These are phyloP conservation scores for Drosophila fungiperda DNA, from an alignment of 2,888 invertebrate genomes.

Conservation along the genomic window DNA sequence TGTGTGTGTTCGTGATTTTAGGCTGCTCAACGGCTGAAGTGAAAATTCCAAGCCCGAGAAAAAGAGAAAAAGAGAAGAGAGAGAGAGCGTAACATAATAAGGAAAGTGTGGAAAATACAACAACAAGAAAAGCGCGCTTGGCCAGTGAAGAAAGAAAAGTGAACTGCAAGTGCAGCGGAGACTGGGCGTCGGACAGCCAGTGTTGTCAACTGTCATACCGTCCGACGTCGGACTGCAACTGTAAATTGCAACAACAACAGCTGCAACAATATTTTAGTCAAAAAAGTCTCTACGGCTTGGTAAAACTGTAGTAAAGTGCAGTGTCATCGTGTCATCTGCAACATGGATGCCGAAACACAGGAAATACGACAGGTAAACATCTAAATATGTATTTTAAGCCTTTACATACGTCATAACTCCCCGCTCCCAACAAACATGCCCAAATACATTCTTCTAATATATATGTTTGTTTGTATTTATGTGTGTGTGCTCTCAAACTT, in stretches of 20 bases:
- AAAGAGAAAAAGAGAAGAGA: conserved; percentile 15
- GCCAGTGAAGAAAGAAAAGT: conserved; percentile 66
- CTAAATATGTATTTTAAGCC: conserved; percentile 44
- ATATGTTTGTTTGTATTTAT: not conserved
- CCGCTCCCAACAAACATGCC: conserved; percentile 11
- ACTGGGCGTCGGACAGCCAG: conserved; percentile 80
- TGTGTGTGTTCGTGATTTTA: conserved; percentile 60
- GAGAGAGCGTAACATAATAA: conserved; percentile 52
- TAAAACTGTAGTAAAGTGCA: conserved; percentile 44
- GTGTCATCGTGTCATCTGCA: conserved; percentile 51
- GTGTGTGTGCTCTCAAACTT: conserved; percentile 41
- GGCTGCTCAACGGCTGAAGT: conserved; percentile 70
- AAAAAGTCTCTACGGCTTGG: conserved; percentile 19
- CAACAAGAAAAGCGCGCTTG: conserved; percentile 47
- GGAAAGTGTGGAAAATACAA: conserved; percentile 62
- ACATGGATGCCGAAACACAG: conserved; percentile 84
- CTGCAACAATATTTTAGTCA: conserved; percentile 42
- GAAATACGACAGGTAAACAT: conserved; percentile 84
- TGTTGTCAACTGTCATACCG: conserved; percentile 37
- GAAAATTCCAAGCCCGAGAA: conserved; percentile 68
- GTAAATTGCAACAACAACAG: conserved; percentile 33
- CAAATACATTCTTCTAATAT: conserved; percentile 1
- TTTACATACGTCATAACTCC: conserved; percentile 33
- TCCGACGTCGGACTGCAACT: conserved; percentile 23
- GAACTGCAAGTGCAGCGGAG: conserved; percentile 68